phyloP scores from a whole-genome alignment of 2,113 vertebrate species.

The Corythaeola cristata region DNA sequence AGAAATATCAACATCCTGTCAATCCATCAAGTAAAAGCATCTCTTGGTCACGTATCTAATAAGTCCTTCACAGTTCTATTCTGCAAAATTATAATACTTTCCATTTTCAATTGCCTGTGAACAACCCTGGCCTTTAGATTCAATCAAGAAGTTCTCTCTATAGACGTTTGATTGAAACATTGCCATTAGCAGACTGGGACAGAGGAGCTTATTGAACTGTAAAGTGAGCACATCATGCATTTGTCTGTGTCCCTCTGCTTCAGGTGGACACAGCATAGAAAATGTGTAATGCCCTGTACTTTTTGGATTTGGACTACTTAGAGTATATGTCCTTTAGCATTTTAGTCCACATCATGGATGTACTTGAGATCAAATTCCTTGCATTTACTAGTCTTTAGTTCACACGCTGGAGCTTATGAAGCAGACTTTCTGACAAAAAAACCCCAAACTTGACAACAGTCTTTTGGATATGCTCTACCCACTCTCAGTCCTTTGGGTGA shows the following conservation, averaged over 20 bases:
- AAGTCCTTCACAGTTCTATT: neutral
- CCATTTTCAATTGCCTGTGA: neutral
- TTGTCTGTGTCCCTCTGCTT: neutral
- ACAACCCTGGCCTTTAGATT: neutral
- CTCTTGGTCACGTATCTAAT: neutral
- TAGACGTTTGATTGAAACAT: neutral
- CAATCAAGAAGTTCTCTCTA: neutral
- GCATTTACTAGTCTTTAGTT: neutral
- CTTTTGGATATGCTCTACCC: neutral
- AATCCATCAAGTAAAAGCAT: neutral
- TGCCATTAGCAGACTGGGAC: neutral
- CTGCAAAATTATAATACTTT: neutral
- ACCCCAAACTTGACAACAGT: no score
- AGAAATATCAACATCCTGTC: neutral
- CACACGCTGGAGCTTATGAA: neutral
- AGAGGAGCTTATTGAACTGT: neutral
- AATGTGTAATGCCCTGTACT: neutral
- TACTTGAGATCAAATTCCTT: neutral
- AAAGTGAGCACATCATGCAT: neutral
- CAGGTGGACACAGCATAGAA: neutral
- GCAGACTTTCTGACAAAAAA: neutral
- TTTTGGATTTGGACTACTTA: neutral
- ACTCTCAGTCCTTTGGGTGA: rapidly evolving
- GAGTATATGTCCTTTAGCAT: neutral
- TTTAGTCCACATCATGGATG: neutral